Base-by-base conservation (phyloP, 2,888 invertebrate genomes). In the Cryptophagus acutangulus region DNA sequence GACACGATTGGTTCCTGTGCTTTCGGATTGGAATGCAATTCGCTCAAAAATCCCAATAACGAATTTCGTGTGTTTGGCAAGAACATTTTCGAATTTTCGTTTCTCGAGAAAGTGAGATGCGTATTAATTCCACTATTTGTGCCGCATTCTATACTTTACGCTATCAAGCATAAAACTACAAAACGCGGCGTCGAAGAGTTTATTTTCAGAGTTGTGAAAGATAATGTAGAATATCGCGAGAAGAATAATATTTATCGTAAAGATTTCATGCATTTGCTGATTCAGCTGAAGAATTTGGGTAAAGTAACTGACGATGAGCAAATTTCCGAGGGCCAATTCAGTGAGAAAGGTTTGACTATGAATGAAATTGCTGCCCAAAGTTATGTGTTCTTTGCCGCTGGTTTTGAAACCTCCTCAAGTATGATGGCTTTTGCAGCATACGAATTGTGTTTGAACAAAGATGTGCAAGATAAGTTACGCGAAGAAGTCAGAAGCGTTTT, bases 341-440 rank as follows among this genome's bases (percentile, higher is more conserved):
- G 25, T n/a, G 29, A 28, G 15, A 29, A 31, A 3, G 54, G 42
- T 1, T 36, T 54, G 8, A 49, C 44, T 1, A 24, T 60, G 8
- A 34, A 50, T 6, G 53, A 61, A 43, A 49, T 59, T n/a, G 51
- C 52, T 2, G 76, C 76, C 1, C 78, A 79, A 55, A 71, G 74
- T 6, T 62, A 78, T 24, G 60, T 79, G 2, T 79, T 79, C 59
- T 71, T 79, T 1, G 63, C 77, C 33, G 79, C 77, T 36, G 79
- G 78, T 0, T 79, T 74, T 52, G 79, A 79, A 55, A 79, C 79
- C 0, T 75, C 78, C 0, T 75, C 77, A 40, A 76, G 76, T 0
- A 56, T 76, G 9, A 55, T 78, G 20, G 73, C 76, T 0, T 77
- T 76, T 49, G 74, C 73, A 1, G 63, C 74, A 8, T 74, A 76